Evolutionary conservation across 2,113 vertebrate genomes (phyloP), one percentile per base, ranked within the genome.

Genomic region (Mystacornis crossleyi): DNA sequence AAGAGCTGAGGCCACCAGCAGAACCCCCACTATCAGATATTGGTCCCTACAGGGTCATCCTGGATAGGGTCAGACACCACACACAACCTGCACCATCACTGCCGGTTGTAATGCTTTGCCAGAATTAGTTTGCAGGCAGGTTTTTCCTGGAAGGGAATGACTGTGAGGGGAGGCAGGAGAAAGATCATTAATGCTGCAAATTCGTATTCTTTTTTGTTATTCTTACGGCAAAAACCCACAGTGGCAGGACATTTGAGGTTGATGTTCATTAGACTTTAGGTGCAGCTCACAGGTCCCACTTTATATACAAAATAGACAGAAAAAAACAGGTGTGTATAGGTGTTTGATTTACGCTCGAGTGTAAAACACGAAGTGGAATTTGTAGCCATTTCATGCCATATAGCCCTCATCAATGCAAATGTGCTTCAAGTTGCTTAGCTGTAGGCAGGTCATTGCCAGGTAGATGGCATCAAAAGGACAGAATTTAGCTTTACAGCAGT

Each of bases 131-230:
- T 25, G 33, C 9, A 17, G 38, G 34, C 36, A 61, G 18, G 10
- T 33, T 75, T 89, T 60, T 58, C 40, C n/a, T 69, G 33, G 6
- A 20, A 38, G n/a, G 16, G 12, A 81, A 36, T 81, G 38, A 24
- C 24, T 9, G 3, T 7, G 31, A 33, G 31, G 17, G 8, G 2
- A 34, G 18, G 34, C 4, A 6, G 16, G 8, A 6, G 4, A 8
- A 28, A 20, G 5, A 43, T 55, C 17, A 33, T 55, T 26, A 71
- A 38, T 13, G 23, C 36, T 89, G 21, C 12, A 89, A 66, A 77
- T 65, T 55, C 6, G 2, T 69, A 9, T 34, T 6, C 2, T 29
- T 71, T 87, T 43, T 48, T 21, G 33, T 33, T 67, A 17, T 61
- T 83, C 5, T 53, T 61, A 25, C 24, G 20, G 4, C 64, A 65